Percentiles rank a stretch among this genome's conserved stretches.
phyloP scores from a whole-genome alignment of 2,797 vertebrate species.

The Sebastes elongatus region DNA sequence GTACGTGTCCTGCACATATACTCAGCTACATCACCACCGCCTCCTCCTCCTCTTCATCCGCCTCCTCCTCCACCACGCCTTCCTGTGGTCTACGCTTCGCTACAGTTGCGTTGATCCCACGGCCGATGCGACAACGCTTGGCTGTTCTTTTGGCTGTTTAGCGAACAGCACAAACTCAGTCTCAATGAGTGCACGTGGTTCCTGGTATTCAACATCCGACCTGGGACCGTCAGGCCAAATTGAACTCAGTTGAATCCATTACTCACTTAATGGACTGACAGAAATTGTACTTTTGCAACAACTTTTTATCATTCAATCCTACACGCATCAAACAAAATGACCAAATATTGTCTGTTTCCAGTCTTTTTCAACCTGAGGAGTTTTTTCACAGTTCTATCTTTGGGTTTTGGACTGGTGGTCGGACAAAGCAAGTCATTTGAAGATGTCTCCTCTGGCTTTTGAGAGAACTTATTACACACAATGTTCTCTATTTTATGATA shows the following conservation, averaged over 20 bases:
- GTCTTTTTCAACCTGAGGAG: background rate
- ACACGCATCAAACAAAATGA: background rate
- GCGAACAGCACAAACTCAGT: background rate
- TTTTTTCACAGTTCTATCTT: background rate
- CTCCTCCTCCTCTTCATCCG: background rate
- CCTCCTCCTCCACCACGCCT: background rate
- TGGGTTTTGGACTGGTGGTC: background rate
- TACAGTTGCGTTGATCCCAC: background rate
- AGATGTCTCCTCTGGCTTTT: background rate
- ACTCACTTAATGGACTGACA: background rate
- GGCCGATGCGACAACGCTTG: background rate
- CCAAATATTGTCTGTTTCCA: background rate
- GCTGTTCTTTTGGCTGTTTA: background rate
- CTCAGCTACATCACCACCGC: slow-evolving; percentile 14
- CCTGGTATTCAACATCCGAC: too few relatives aligned
- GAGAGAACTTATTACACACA: too few relatives aligned
- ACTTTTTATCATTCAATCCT: background rate
- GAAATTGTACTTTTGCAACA: background rate
- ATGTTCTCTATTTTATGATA: background rate
- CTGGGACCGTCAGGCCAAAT: background rate
- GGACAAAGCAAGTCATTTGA: background rate
- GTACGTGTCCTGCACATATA: slow-evolving; percentile 52
- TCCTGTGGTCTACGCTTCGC: background rate
- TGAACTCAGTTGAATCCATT: background rate
- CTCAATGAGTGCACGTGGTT: background rate